Evolutionary conservation across 2,113 vertebrate genomes (phyloP).

Genomic region (Gymnobelideus leadbeateri): DNA sequence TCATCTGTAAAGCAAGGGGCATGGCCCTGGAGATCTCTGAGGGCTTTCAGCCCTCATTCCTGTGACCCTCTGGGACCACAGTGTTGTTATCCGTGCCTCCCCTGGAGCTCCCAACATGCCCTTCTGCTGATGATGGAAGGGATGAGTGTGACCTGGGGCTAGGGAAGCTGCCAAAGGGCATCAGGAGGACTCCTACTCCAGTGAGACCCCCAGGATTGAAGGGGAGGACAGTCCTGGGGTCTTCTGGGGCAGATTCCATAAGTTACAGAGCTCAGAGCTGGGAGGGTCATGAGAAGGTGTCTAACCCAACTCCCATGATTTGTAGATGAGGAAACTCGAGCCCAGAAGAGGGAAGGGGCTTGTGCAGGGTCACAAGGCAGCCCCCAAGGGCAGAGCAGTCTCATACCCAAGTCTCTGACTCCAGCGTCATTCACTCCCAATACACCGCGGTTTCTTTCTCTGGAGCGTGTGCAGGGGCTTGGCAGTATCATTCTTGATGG

Average conservation of each 20-base stretch:
- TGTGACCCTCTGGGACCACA: neutral
- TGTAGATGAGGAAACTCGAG: neutral
- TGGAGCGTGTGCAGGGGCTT: neutral
- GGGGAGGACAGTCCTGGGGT: neutral
- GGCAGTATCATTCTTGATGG: neutral
- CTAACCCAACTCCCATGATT: neutral
- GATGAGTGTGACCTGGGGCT: too few species aligned
- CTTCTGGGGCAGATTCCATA: neutral
- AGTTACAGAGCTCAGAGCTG: neutral
- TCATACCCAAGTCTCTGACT: neutral
- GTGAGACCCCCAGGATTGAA: neutral
- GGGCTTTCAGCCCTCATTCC: too few species aligned
- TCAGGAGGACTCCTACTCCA: too few species aligned
- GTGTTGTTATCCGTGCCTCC: too few species aligned
- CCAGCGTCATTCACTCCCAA: too few species aligned
- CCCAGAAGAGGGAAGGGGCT: neutral
- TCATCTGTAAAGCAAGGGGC: neutral
- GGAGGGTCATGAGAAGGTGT: neutral
- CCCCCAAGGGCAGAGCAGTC: neutral
- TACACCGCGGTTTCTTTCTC: neutral
- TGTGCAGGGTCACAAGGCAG: neutral
- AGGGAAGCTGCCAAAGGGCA: neutral
- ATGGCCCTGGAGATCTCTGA: neutral
- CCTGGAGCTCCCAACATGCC: neutral
- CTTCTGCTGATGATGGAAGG: neutral